Evolutionary conservation across 37 sponge, comb jelly and placozoan species (phyloP), one percentile per base, ranked within the genome.

Genomic region (Chondrosia reniformis): DNA sequence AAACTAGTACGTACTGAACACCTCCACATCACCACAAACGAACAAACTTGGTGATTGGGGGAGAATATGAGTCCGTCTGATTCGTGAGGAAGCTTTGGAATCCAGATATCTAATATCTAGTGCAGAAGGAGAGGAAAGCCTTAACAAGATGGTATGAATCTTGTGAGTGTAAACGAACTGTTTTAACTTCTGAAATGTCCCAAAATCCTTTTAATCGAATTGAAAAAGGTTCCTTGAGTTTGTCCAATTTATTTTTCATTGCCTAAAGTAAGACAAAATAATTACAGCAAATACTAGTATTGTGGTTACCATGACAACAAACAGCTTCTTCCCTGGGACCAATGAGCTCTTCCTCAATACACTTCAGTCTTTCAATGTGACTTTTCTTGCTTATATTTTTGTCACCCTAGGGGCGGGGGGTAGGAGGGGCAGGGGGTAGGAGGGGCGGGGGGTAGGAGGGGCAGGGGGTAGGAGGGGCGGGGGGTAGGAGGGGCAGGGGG

Each of bases 21-120:
- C 78, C 55, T 24, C 55, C 78, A 77, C 61, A 77, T 62, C 55
- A 21, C 55, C 61, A 33, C 58, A 74, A 25, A 74, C 56, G 67
- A 6, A 46, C 85, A 56, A n/a, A 94, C 96, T 39, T 96, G 85
- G 27, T 65, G 8, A 22, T 75, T 82, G 12, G 94, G 94, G 17
- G 87, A 83, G 67, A 95, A 89, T 30, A 98, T 88, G 24, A 98
- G 79, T 3, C 99, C 99, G 80, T 98, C 96, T 76, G 71, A 88
- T 32, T 81, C 94, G 64, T 98, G 99, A 44, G 77, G 63, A 28
- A 98, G 74, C n/a, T 63, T 74, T 33, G 93, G 93, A 10, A 86
- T 58, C 54, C 85, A 87, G 13, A 65, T 80, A 0, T 98, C 97
- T 65, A 94, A 43, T 8, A 94, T 80, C 93, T 91, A 63, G 5